Conservation (phyloP, 2,888 invertebrate genomes). For the Drosophila recens region DNA sequence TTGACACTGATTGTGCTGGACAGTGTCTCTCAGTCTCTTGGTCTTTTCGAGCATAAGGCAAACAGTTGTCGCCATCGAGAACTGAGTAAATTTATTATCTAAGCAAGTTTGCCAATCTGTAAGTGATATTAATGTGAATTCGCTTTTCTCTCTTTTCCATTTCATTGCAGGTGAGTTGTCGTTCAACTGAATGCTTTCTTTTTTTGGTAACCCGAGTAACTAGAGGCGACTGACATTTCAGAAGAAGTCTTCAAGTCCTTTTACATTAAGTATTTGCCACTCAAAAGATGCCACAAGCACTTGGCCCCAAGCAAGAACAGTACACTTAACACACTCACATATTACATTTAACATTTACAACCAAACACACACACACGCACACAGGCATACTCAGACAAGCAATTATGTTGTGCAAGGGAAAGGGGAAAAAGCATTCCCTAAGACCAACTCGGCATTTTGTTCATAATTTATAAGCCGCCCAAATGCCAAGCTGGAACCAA, state of each 20-base stretch:
- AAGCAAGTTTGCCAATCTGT: conserved; percentile 24
- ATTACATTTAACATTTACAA: conserved; percentile 51
- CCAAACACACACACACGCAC: conserved; percentile 12
- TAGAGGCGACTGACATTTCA: background rate
- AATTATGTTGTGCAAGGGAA: conserved; percentile 64
- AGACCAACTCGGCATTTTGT: conserved; percentile 53
- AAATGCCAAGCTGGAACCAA: conserved; percentile 40
- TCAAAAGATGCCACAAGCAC: conserved; percentile 50
- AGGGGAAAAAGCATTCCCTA: conserved; percentile 21
- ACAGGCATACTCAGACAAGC: conserved; percentile 49
- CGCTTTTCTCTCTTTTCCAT: conserved; percentile 16
- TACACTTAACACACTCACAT: conserved; percentile 15
- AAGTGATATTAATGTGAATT: conserved; percentile 47
- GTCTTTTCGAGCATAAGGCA: conserved; percentile 5
- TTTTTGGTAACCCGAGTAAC: conserved; percentile 4
- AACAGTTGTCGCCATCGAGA: conserved; percentile 27
- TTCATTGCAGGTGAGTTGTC: conserved; percentile 57
- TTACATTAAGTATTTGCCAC: conserved; percentile 45
- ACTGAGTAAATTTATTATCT: conserved; percentile 25
- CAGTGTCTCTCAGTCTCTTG: conserved; percentile 19
- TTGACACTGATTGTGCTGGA: conserved; percentile 59
- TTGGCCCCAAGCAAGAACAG: conserved; percentile 17
- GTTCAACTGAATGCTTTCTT: conserved; percentile 2
- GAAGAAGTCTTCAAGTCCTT: conserved; percentile 20
- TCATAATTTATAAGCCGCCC: conserved; percentile 74